Base-by-base conservation (phyloP, 37 sponge, comb jelly and placozoan species). In the Beroe ovata region DNA sequence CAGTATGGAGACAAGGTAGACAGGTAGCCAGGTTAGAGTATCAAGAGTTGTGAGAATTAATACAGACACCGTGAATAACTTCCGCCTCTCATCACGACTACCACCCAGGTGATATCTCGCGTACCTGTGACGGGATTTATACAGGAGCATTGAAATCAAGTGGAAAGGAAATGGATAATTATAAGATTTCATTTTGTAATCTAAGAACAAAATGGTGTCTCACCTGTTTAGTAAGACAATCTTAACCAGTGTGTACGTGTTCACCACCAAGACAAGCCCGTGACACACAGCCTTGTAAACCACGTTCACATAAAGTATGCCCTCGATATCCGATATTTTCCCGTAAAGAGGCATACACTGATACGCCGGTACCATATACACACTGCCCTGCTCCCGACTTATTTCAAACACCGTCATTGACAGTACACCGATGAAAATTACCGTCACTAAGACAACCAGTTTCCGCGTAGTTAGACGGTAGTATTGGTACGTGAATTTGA, bases 401-500 rank as follows among this genome's bases (percentile, higher is more conserved):
- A 62, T 23, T 23, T 62, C 63, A 16, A n/a, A 62, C 8, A 4
- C 29, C 63, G 63, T 62, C 29, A 62, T 4, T 6, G 29, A 6
- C 63, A 20, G 28, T 4, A 62, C 63, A 3, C 23, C 28, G 4
- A 25, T 23, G 63, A 25, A 20, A 20, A 62, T 25, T 14, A 20
- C 8, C 8, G 22, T 6, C 6, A 62, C 63, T 4, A 25, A 6
- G 29, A 3, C 63, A 4, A 4, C 63, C 63, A 62, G 63, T 20
- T 20, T 28, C 19, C 63, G 63, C 22, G 29, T 20, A 28, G 63
- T 28, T 4, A 62, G 28, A n/a, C 63, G 23, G 63, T 25, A 25
- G 63, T 62, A 25, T 4, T 62, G 63, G 63, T 62, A 62, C 4
- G 63, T 25, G 29, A 62, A 62, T 23, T 62, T 62, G 63, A 62